Evolutionary conservation across 2,797 vertebrate genomes (phyloP), one percentile per base, ranked within the genome.

Genomic region (Lophotriccus pileatus): DNA sequence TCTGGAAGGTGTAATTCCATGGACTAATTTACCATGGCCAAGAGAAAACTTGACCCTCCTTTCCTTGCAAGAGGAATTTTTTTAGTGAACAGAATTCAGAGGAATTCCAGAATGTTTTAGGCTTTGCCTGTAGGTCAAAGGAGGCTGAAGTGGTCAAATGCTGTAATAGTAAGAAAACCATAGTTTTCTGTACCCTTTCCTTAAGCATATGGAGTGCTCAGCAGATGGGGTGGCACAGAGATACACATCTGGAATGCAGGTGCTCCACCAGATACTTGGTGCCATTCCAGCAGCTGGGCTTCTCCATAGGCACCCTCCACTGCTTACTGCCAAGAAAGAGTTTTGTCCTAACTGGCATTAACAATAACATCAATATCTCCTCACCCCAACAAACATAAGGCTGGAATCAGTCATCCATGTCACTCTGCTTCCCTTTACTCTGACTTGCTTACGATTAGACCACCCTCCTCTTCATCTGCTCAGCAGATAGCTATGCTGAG

Each of bases 171-270:
- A 53, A 64, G 37, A 49, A 80, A 74, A 24, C 18, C 22, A 8
- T 14, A 44, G 34, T n/a, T 85, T 78, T 68, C 24, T 36, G 43
- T 10, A 39, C 43, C 68, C n/a, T 64, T 82, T 83, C 56, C 68
- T 59, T 55, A 37, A 93, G 39, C 53, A 44, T 1, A 41, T 0
- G 10, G 62, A 34, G 25, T 7, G 46, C 82, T 93, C 69, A 80
- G 78, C 92, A 95, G 76, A 78, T 78, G 89, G 53, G 88, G 34
- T 21, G 52, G 49, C 66, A 74, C 27, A 81, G 64, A 79, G 43
- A n/a, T 18, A 10, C 14, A 53, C 95, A 95, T 94, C 93, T 96
- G 89, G 76, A 86, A 77, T 30, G 41, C 93, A 96, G 91, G 89
- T 93, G 81, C 52, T 86, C 69, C 49, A 64, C 59, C 85, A 95